Conservation (phyloP, 2,888 invertebrate species). For the Ophonus ardosiacus region DNA sequence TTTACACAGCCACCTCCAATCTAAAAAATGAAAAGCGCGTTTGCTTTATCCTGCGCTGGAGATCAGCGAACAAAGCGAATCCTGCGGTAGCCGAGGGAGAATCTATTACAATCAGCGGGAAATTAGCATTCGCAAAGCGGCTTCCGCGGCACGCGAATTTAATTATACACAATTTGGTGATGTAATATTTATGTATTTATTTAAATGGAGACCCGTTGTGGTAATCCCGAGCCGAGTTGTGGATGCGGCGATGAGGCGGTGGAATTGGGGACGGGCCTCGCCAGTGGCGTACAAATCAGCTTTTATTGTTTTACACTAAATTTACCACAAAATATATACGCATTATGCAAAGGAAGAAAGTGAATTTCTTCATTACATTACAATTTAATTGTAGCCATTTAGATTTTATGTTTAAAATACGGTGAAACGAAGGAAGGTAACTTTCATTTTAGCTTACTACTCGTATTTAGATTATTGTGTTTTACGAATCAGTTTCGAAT, state of each 20-base stretch:
- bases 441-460: no score
- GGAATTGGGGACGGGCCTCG: not conserved
- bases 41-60: conserved; percentile 49
- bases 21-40: conserved; percentile 55
- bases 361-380: not conserved
- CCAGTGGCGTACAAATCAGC: conserved; percentile 23
- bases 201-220: conserved; percentile 74
- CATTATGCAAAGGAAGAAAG: not conserved
- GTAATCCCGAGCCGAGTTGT: conserved; percentile 72
- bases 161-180: conserved; percentile 76
- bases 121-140: conserved; percentile 75
- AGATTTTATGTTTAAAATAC: not conserved
- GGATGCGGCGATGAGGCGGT: conserved; percentile 9
- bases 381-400: not conserved
- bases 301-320: not conserved
- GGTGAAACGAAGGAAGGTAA: not conserved
- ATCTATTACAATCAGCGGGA: conserved; percentile 75
- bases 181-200: conserved; percentile 77
- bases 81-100: conserved; percentile 63
- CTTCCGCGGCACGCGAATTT: conserved; percentile 74
- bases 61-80: conserved; percentile 55
- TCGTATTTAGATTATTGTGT: no score
- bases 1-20: conserved; percentile 35
- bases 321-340: not conserved
- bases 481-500: no score